Evolutionary conservation across 2,888 invertebrate species (phyloP), one percentile per base, ranked within the genome.

Genomic region (Aphrophora alni): DNA sequence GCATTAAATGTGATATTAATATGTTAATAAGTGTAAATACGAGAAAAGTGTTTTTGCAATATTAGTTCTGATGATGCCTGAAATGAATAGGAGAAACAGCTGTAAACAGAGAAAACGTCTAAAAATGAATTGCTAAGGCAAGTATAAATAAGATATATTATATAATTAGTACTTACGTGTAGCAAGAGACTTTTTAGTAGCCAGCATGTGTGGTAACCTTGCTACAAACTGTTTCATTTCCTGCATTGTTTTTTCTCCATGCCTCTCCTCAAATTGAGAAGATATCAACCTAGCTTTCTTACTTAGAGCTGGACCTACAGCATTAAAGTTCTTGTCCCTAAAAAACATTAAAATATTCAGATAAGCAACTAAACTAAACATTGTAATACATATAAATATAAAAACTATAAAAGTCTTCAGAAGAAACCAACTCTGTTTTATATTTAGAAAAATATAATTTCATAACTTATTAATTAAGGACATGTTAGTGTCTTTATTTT

Each of bases 171-270:
- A 87, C 88, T 87, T 87, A 91, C 91, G 92, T 83, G 89, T 90
- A 38, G 95, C 94, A n/a, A 97, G 89, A 0, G 96, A 96, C 87
- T 95, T 93, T 86, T 97, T 97, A 84, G 95, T 94, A 25, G 94
- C 94, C 86, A 98, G 89, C 89, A 98, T 92, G 85, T 95, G 94
- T 0, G 98, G 98, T 83, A 98, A 89, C 77, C 95, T 93, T 44
- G 96, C 94, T 1, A 98, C 98, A 88, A 98, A 97, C 86, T 95
- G 93, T 87, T 97, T 97, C 89, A 98, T 96, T 89, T 98, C 97
- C 86, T 96, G 95, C n/a, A 99, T 95, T 0, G 97, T 94, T 87
- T 95, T 96, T 79, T 96, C 95, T 75, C 92, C 92, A 87, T 96
- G 95, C 33, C 94, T 92, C 86, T 97, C 96, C 88, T 97, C 94